Base-by-base conservation (phyloP, 2,113 vertebrate genomes). In the Physeter macrocephalus region DNA sequence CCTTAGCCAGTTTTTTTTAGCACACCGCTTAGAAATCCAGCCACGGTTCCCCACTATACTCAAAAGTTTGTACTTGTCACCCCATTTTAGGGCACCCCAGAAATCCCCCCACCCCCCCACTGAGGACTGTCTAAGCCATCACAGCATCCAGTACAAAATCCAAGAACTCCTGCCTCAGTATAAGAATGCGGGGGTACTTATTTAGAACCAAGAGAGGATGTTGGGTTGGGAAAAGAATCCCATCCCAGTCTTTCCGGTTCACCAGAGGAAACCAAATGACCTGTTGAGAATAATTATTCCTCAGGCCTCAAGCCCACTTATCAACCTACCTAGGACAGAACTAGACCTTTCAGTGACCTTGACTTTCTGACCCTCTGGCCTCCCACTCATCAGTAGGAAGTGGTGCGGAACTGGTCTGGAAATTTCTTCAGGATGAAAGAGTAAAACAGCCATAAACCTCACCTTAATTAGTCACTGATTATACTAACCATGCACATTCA, bases 401-500 rank as follows among this genome's bases (percentile, higher is more conserved):
- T 95, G 69, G 34, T 80, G 23, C 36, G 39, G 83, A 83, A 95
- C 66, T 1, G 36, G n/a, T 67, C 41, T 91, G 88, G 87, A 96
- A 75, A 96, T 96, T 96, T 96, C 82, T 96, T 97, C 81, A 75
- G 78, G 80, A 62, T 83, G 4, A 96, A 95, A 83, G 72, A 83
- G 61, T 88, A 57, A 94, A 95, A 94, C 34, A 57, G 8, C 87
- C 77, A 96, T 96, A 94, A 90, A 90, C 6, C 36, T 97, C 72
- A 69, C 52, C 91, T 95, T 97, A 96, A 97, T 88, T 95, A 98
- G 96, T 94, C 94, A 69, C 92, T 91, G 93, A 95, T 98, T 97
- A 95, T 78, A 97, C 82, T 97, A 97, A 96, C 95, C 96, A 98
- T 69, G 88, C 11, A 52, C 21, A 34, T 97, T 95, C 62, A 97